These are phyloP conservation scores for Brachionus manjavacas DNA, from an alignment of 1,140 invertebrate genomes.

Conservation along the genomic window DNA sequence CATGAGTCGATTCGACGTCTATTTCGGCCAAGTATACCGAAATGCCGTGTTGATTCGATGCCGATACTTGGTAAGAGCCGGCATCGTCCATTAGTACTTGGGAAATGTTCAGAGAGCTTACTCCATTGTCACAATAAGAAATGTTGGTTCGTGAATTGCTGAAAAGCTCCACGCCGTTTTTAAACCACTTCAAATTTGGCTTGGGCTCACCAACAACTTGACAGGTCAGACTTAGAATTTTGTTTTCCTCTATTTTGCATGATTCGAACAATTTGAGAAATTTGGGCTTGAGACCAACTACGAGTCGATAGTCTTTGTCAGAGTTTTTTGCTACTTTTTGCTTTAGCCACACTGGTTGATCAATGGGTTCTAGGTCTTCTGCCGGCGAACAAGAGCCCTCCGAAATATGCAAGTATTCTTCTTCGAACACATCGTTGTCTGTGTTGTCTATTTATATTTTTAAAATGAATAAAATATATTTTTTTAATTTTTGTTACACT, in stretches of 20 bases:
- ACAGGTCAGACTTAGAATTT: slow-evolving; percentile 7
- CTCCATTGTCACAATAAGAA: neutral
- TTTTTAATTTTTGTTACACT: too few species aligned
- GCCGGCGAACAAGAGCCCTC: neutral
- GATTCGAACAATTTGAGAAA: slow-evolving; percentile 35
- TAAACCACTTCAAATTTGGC: slow-evolving; percentile 42
- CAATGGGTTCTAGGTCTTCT: neutral
- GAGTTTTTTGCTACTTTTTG: neutral
- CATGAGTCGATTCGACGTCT: neutral
- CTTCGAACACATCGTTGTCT: slow-evolving; percentile 32
- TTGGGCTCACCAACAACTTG: slow-evolving; percentile 21
- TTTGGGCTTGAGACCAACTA: slow-evolving; percentile 7
- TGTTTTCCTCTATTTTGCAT: slow-evolving; percentile 3
- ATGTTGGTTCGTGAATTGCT: neutral
- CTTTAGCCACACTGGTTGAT: neutral
- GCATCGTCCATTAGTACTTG: neutral
- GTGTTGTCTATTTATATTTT: slow-evolving; percentile 9
- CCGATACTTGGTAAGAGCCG: slow-evolving; percentile 29
- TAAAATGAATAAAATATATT: neutral
- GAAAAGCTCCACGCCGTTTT: neutral
- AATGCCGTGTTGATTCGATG: slow-evolving; percentile 14
- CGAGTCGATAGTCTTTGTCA: neutral
- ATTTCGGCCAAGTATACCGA: slow-evolving; percentile 33
- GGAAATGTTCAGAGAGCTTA: neutral
- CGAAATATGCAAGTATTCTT: slow-evolving; percentile 35